These are phyloP conservation scores for Antrozous pallidus DNA, from an alignment of 2,797 vertebrate genomes.

Conservation along the genomic window DNA sequence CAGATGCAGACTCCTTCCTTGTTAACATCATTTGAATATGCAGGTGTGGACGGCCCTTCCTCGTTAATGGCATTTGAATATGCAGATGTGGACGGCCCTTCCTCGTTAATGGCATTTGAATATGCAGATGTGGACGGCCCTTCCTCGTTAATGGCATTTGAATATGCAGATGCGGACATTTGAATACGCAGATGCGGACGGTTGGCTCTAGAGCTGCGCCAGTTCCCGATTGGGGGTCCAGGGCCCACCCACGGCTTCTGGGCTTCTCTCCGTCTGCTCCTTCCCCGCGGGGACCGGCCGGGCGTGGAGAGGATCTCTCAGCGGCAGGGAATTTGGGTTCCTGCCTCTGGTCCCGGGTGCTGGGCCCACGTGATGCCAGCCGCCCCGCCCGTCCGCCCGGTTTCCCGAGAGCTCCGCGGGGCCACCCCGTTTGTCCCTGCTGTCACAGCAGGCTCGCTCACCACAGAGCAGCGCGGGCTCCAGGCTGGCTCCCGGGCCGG, in stretches of 20 bases:
- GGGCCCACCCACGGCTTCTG: not conserved
- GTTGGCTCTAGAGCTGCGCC: rapidly evolving
- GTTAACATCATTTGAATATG: too few relatives aligned
- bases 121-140: rapidly evolving
- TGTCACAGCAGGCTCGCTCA: rapidly evolving
- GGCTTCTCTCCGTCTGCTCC: rapidly evolving
- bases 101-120: rapidly evolving
- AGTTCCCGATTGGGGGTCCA: rapidly evolving
- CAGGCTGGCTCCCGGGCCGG: rapidly evolving
- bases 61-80: too few relatives aligned
- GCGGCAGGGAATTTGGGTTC: not conserved
- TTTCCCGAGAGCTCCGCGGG: not conserved
- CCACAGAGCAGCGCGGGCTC: rapidly evolving
- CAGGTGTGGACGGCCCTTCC: too few relatives aligned
- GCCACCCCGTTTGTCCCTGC: not conserved
- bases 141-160: too few relatives aligned
- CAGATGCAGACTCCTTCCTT: too few relatives aligned
- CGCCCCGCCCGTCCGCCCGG: not conserved
- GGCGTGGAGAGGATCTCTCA: rapidly evolving
- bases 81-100: too few relatives aligned
- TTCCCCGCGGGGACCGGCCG: not conserved
- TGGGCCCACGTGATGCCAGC: not conserved
- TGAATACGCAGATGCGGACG: too few relatives aligned
- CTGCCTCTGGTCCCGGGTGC: not conserved
- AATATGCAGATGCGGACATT: too few relatives aligned